These are phyloP conservation scores for Condylostylus longicornis DNA, from an alignment of 1,140 invertebrate genomes.

Conservation along the genomic window DNA sequence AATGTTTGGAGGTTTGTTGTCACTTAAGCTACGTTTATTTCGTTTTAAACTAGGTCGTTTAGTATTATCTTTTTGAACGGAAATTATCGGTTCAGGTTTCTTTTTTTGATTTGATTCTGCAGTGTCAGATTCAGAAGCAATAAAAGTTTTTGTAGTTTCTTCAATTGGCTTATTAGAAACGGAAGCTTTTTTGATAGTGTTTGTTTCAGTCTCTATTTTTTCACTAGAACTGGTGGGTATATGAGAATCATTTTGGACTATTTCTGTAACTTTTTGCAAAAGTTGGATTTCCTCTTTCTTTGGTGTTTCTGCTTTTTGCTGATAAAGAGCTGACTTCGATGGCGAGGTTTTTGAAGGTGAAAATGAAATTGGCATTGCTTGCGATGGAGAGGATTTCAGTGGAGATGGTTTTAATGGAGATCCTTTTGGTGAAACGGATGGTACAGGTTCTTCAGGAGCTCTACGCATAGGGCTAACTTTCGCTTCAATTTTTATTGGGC, in stretches of 20 bases:
- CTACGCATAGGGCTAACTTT: background rate
- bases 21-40: conserved; percentile 17
- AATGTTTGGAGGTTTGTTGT: conserved; percentile 60
- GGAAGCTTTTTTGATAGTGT: conserved; percentile 1
- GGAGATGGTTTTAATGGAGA: conserved; percentile 7
- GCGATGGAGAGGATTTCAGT: conserved; percentile 6
- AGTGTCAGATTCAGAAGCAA: background rate
- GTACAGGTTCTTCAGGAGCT: background rate
- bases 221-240: conserved; percentile 1
- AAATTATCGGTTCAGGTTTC: background rate
- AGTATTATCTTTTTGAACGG: conserved; percentile 2
- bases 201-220: conserved; percentile 1
- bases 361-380: background rate
- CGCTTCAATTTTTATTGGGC: background rate
- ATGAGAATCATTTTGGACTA: conserved; percentile 16
- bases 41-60: conserved; percentile 15
- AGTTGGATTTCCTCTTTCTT: background rate
- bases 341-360: conserved; percentile 1
- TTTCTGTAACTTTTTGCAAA: conserved; percentile 10
- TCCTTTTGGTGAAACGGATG: conserved; percentile 10
- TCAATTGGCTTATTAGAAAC: too few species aligned
- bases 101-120: background rate
- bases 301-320: background rate
- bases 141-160: background rate
- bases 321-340: background rate